Conservation (phyloP, 2,797 vertebrate genomes). For the Poecilia picta region DNA sequence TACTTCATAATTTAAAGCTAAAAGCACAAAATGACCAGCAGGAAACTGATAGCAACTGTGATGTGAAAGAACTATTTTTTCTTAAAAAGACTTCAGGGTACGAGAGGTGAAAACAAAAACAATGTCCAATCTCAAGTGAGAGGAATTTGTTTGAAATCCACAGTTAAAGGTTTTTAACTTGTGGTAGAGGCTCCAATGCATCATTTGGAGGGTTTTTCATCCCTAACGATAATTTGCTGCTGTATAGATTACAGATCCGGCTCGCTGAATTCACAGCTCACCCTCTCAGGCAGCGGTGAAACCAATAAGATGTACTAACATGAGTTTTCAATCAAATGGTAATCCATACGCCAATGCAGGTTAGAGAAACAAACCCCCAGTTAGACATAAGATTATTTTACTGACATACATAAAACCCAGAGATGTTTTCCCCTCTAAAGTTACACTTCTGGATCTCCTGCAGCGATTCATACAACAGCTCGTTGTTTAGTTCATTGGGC, state of each 20-base stretch:
- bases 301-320: background rate
- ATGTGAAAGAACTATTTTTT: background rate
- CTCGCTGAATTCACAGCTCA: background rate
- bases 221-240: background rate
- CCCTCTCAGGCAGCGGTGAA: background rate
- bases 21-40: background rate
- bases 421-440: background rate
- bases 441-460: background rate
- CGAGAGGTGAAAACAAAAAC: background rate
- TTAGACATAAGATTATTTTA: background rate
- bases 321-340: background rate
- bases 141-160: background rate
- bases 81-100: background rate
- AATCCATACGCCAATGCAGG: background rate
- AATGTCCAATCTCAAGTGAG: background rate
- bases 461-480: background rate
- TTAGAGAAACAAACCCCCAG: background rate
- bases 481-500: background rate
- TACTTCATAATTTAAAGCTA: background rate
- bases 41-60: background rate
- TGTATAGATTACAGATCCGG: background rate
- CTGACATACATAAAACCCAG: background rate
- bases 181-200: background rate
- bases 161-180: background rate
- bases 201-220: background rate